Conservation (phyloP, 30 jellyfish, hydroid and myxozoan genomes). For the Rhopilema esculentum region DNA sequence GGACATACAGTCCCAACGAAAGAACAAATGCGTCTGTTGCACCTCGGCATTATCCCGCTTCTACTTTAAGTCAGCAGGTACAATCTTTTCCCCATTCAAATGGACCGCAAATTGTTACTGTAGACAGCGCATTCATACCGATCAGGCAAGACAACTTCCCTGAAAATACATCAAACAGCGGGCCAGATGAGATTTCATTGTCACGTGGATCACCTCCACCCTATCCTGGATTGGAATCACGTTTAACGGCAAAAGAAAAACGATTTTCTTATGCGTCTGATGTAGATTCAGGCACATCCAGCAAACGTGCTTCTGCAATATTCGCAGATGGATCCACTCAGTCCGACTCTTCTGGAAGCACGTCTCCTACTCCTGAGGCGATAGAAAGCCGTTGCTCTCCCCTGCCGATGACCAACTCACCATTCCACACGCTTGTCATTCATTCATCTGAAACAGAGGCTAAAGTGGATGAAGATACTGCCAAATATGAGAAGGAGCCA, state of each 20-base stretch:
- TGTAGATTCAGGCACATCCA: conserved; percentile 78
- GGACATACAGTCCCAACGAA: conserved; percentile 66
- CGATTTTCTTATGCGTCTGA: conserved; percentile 87
- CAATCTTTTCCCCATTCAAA: conserved; percentile 26
- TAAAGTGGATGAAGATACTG: conserved; percentile 35
- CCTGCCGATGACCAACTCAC: conserved; percentile 88
- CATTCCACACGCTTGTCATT: conserved; percentile 88
- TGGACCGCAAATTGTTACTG: conserved; percentile 4
- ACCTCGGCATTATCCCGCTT: conserved; percentile 11
- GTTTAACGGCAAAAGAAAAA: conserved; percentile 50
- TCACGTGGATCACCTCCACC: conserved; percentile 72
- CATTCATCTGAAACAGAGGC: conserved; percentile 59
- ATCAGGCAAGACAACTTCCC: conserved; percentile 22
- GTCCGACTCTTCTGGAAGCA: conserved; percentile 93
- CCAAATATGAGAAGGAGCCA: conserved; percentile 50
- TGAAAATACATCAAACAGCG: conserved; percentile 32
- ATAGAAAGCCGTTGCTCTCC: conserved; percentile 98
- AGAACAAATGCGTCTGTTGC: conserved; percentile 25
- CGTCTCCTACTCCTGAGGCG: conserved; percentile 92
- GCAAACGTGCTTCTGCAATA: conserved; percentile 78
- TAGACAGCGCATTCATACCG: conserved; percentile 72
- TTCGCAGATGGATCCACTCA: conserved; percentile 77
- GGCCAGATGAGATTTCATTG: conserved; percentile 29
- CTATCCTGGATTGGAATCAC: conserved; percentile 72
- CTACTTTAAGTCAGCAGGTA: conserved; percentile 10